Evolutionary conservation across 2,113 vertebrate genomes (phyloP), one percentile per base, ranked within the genome.

Genomic region (Neopipo cinnamomea): DNA sequence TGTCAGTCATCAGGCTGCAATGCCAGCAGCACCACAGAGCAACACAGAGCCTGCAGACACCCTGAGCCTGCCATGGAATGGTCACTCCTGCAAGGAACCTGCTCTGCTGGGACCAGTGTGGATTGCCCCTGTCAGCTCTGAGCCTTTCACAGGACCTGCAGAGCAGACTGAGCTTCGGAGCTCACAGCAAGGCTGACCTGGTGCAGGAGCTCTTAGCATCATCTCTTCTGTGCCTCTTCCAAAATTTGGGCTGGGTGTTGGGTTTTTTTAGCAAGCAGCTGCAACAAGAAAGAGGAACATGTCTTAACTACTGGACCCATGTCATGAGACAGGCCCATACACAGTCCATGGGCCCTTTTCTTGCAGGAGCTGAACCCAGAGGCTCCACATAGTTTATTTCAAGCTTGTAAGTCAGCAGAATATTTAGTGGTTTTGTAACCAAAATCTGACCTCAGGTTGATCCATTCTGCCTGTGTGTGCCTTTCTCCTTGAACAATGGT

Each of bases 41-140:
- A 35, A 35, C 67, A 2, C 25, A 1, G 3, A 56, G 41, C 17
- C 28, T 35, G 80, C 5, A 50, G 22, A 6, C 56, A 62, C 31
- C 67, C 83, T 21, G 24, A 52, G 9, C 4, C 15, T 65, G 55
- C 20, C 46, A 1, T 22, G 11, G 33, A 15, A 12, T 2, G 19
- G n/a, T 27, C 20, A 15, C 14, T 55, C 13, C 65, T 13, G 62
- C 6, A 35, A 85, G 72, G 68, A 81, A 4, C 37, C 22, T 4
- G 0, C 49, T 22, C 20, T 71, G n/a, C 59, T 20, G 6, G 46
- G 20, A 13, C 22, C 31, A 2, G 3, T 5, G 21, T 14, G 70
- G 14, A 11, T 27, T 21, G 13, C 62, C 31, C 42, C 1, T 35
- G 5, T 1, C 31, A 20, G 42, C 41, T 42, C 28, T 11, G 74